Conservation (phyloP, 2,797 vertebrate genomes). For the Ceyx erithaca region DNA sequence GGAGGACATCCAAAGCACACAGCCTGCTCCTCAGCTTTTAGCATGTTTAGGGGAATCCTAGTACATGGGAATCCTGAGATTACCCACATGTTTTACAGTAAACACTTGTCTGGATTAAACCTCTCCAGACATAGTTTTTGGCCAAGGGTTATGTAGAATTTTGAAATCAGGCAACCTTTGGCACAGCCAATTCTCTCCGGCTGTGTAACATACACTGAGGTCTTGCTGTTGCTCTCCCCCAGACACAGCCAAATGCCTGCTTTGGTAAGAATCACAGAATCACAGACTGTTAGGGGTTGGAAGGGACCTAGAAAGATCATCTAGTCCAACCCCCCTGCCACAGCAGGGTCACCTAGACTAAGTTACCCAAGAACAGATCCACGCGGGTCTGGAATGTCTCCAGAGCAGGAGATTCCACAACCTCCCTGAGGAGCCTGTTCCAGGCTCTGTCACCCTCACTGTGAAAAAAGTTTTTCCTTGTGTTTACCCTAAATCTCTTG, state of each 20-base stretch:
- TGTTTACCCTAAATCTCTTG: too few species aligned
- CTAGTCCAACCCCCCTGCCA: too few species aligned
- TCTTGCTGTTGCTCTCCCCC: background rate
- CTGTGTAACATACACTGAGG: accelerated
- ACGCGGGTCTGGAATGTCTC: too few species aligned
- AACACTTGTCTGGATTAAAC: background rate
- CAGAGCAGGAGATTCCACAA: too few species aligned
- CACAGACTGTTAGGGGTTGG: too few species aligned
- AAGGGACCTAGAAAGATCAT: too few species aligned
- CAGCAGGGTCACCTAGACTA: too few species aligned
- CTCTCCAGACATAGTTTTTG: background rate
- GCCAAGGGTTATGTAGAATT: background rate
- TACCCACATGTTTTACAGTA: background rate
- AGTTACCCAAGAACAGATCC: too few species aligned
- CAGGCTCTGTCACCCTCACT: too few species aligned
- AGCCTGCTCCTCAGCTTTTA: background rate
- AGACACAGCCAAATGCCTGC: accelerated
- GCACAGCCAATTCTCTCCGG: background rate
- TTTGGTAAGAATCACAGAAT: background rate
- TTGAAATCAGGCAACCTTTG: background rate
- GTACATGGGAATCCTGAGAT: background rate
- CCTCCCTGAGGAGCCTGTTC: too few species aligned
- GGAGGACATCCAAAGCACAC: background rate
- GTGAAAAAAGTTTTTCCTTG: too few species aligned
- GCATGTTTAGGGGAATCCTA: accelerated